Evolutionary conservation across 2,797 vertebrate species (phyloP).

Genomic region (Galaxias olidus): DNA sequence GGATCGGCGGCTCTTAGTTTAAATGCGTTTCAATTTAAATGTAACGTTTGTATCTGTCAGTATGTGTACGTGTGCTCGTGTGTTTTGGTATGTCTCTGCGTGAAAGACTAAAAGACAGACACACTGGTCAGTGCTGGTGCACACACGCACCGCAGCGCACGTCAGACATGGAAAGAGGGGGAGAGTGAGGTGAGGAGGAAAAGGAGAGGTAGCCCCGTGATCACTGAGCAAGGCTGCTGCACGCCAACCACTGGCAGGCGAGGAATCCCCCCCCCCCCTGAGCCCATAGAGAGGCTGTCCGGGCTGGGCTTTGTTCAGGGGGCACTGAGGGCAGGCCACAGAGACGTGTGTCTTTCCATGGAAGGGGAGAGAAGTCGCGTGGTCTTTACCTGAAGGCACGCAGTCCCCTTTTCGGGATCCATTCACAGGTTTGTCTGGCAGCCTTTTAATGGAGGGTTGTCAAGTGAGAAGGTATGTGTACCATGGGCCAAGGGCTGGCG

Average conservation of each 20-base stretch:
- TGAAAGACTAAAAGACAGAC: no score
- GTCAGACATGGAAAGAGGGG: conserved; percentile 22
- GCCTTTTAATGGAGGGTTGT: conserved; percentile 44
- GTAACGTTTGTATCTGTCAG: no score
- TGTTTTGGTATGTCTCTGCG: not conserved
- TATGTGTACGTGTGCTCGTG: not conserved
- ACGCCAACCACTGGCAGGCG: conserved; percentile 43
- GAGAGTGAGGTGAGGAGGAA: conserved; percentile 52
- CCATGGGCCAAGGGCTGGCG: conserved; percentile 4
- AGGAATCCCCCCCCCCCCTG: conserved; percentile 57
- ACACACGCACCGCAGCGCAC: no score
- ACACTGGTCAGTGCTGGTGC: no score
- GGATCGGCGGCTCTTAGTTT: no score
- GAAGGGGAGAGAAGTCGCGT: conserved; percentile 21
- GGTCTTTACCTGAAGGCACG: conserved; percentile 44
- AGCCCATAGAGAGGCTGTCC: conserved; percentile 57
- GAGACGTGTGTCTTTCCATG: conserved; percentile 58
- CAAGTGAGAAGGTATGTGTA: conserved; percentile 28
- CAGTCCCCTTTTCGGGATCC: conserved; percentile 11
- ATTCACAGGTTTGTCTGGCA: conserved; percentile 18
- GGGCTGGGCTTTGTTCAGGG: conserved; percentile 37
- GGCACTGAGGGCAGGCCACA: conserved; percentile 37
- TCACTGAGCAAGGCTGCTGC: conserved; percentile 39
- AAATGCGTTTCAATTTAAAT: no score
- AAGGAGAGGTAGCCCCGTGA: conserved; percentile 42